A percentile compares a stretch with the other conserved stretches of the same genome.
Conservation (phyloP, 2,113 vertebrate genomes). For the Setophaga coronata region DNA sequence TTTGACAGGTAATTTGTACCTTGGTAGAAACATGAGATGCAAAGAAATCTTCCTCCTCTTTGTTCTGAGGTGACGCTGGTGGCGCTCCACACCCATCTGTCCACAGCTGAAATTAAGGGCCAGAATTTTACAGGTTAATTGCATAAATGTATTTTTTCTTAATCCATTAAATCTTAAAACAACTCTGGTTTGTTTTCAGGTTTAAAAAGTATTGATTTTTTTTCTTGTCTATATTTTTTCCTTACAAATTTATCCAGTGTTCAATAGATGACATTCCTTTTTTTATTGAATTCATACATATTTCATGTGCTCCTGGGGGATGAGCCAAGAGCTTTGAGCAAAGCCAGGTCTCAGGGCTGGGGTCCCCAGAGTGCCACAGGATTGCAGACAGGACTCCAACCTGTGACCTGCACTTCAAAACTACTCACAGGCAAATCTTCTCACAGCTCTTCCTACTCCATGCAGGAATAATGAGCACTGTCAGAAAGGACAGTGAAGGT, state of each 20-base stretch:
- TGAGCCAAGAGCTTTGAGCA: background rate
- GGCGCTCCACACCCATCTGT: slow-evolving; percentile 79
- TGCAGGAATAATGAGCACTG: background rate
- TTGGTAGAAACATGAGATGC: slow-evolving; percentile 75
- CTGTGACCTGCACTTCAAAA: background rate
- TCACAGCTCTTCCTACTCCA: background rate
- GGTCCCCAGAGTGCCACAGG: background rate
- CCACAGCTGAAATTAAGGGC: slow-evolving; percentile 82
- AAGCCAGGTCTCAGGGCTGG: background rate
- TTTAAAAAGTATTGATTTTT: background rate
- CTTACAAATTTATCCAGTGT: background rate
- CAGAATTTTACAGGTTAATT: background rate
- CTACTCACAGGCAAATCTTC: background rate
- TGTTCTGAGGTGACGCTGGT: slow-evolving; percentile 76
- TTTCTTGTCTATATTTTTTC: background rate
- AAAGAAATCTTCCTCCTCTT: slow-evolving; percentile 93
- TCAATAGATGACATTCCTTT: background rate
- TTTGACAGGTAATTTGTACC: slow-evolving; percentile 41
- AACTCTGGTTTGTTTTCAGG: background rate
- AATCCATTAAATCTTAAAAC: background rate
- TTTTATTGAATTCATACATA: background rate
- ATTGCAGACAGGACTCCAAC: background rate
- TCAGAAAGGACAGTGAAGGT: background rate
- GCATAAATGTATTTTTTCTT: background rate
- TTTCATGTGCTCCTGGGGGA: background rate